A percentile compares a stretch with the other conserved stretches of the same genome.
These are phyloP conservation scores for Basileuterus tristriatus DNA, from an alignment of 2,797 vertebrate species.

Conservation along the genomic window DNA sequence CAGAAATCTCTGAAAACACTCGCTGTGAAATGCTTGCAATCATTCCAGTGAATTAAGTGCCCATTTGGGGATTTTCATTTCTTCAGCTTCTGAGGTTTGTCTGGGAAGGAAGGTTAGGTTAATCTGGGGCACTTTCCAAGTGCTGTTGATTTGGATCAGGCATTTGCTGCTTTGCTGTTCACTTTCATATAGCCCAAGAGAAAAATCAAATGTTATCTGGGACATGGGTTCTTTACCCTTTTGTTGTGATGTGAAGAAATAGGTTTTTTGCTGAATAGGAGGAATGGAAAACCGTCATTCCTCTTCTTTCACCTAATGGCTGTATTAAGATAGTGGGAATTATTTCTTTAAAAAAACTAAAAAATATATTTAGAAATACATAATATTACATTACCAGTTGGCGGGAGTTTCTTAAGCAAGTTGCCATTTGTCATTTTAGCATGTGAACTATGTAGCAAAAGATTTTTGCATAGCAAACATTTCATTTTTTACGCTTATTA, in stretches of 20 bases:
- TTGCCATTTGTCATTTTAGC: not conserved
- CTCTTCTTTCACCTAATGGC: not conserved
- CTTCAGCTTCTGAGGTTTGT: not conserved
- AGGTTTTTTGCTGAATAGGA: not conserved
- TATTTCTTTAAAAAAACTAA: not conserved
- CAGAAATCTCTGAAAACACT: not conserved
- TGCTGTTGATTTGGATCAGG: not conserved
- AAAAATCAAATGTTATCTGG: not conserved
- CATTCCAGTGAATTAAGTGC: not conserved
- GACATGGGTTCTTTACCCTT: not conserved
- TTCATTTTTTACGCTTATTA: not conserved
- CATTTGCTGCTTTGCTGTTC: not conserved
- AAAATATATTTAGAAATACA: not conserved
- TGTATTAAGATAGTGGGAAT: not conserved
- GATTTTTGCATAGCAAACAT: not conserved
- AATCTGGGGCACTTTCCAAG: not conserved
- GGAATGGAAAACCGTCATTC: not conserved
- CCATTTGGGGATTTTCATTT: not conserved
- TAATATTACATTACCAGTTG: not conserved
- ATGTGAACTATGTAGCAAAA: not conserved
- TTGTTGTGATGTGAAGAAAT: not conserved
- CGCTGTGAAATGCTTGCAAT: not conserved
- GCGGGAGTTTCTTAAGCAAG: not conserved
- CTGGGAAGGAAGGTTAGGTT: not conserved
- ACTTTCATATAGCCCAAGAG: not conserved